Base-by-base conservation (phyloP, 2,113 vertebrate genomes). In the Chionis minor region DNA sequence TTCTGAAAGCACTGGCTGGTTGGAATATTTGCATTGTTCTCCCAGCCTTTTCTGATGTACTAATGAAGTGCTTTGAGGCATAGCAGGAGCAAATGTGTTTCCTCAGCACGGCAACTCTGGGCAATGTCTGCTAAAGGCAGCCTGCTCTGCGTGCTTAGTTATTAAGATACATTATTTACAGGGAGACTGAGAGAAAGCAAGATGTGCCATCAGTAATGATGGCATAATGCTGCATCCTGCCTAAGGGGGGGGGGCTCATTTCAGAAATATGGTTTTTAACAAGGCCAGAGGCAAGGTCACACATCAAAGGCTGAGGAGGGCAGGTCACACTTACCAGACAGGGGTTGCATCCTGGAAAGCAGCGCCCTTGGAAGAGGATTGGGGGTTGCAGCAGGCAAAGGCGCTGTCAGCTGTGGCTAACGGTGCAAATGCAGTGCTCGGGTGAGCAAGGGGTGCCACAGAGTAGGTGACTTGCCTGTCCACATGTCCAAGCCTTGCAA, bases 31-130 rank as follows among this genome's bases (percentile, higher is more conserved):
- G 45, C 79, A 47, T 59, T 82, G 49, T 72, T 95, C 67, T 38
- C 1, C 82, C 82, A 74, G 44, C 40, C 21, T 89, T 84, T 84
- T 75, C 88, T 85, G 91, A 49, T 35, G 52, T 14, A 28, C 56
- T 90, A 79, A 92, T 75, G 88, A 94, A 67, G 62, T 38, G 88
- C 66, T 94, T 28, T 67, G 82, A 92, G 82, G 91, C 86, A 59
- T 7, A 71, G 74, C 61, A 63, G 82, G 70, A 80, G 79, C 0
- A 3, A 35, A 26, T 4, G 65, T 0, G 1, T 27, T 78, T 81
- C 93, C 95, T 81, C 75, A 79, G 91, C 93, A 80, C 5, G 2
- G 35, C 47, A 51, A 30, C 66, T 20, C 40, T 1, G 5, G 14
- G 80, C 23, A 0, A 6, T 14, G 80, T 12, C 81, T 89, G 52